A percentile compares a stretch with the other conserved stretches of the same genome.
Evolutionary conservation across 2,797 vertebrate species (phyloP).

Genomic region (Myotis findleyi): DNA sequence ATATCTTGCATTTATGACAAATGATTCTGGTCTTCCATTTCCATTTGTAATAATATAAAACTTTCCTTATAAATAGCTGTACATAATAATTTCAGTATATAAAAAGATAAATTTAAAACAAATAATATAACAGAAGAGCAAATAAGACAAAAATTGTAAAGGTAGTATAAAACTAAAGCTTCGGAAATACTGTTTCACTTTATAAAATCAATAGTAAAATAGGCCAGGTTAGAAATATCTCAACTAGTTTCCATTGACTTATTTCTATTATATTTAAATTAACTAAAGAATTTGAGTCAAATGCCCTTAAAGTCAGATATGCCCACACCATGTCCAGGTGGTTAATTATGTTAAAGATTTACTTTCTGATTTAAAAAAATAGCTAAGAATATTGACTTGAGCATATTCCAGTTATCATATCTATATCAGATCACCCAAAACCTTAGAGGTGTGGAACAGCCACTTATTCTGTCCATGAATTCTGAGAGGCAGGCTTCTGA

Average conservation of each 20-base stretch:
- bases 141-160: background rate
- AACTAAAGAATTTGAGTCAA: background rate
- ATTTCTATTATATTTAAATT: constrained; percentile 24
- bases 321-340: background rate
- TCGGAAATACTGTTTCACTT: background rate
- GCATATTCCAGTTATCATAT: background rate
- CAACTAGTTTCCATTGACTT: background rate
- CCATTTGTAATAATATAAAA: background rate
- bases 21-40: background rate
- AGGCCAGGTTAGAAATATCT: background rate
- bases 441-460: background rate
- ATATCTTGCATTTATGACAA: background rate
- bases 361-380: constrained; percentile 15
- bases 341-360: background rate
- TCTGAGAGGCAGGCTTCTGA: background rate
- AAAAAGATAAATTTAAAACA: background rate
- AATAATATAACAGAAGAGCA: background rate
- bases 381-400: background rate
- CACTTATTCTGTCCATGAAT: background rate
- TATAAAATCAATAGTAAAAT: background rate
- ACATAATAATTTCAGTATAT: background rate
- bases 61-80: background rate
- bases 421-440: background rate
- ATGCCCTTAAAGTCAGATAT: background rate
- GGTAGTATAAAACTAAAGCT: background rate